A percentile compares a stretch with the other conserved stretches of the same genome.
Evolutionary conservation across 1,140 invertebrate species (phyloP).

Genomic region (Trichoplusia ni): DNA sequence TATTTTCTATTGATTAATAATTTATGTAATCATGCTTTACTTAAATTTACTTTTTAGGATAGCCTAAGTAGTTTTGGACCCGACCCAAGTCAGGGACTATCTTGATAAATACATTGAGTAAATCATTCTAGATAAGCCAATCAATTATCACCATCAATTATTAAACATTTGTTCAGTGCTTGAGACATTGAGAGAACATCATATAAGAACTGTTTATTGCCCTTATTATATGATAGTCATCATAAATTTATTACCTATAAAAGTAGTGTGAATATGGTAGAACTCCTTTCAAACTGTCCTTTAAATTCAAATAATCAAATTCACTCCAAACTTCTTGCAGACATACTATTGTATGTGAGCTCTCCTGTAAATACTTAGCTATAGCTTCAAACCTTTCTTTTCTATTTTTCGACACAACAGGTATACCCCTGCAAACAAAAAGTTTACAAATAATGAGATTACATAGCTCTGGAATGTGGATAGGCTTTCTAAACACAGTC

Average conservation of each 20-base stretch:
- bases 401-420: slow-evolving; percentile 89
- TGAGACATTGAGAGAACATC: too few species aligned
- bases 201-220: background rate
- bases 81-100: too few species aligned
- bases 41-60: too few species aligned
- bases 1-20: too few species aligned
- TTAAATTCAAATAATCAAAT: slow-evolving; percentile 88
- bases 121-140: too few species aligned
- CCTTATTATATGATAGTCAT: background rate
- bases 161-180: too few species aligned
- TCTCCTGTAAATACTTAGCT: slow-evolving; percentile 85
- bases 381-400: slow-evolving; percentile 90
- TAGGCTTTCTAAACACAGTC: too few species aligned
- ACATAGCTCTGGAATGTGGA: background rate
- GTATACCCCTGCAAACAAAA: slow-evolving; percentile 88
- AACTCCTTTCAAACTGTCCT: slow-evolving; percentile 82
- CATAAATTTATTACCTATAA: slow-evolving; percentile 86
- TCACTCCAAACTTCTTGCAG: slow-evolving; percentile 96
- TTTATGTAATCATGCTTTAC: too few species aligned
- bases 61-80: too few species aligned
- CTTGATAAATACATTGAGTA: too few species aligned
- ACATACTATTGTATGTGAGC: slow-evolving; percentile 93
- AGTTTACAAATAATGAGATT: background rate
- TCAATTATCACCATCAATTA: too few species aligned
- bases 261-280: slow-evolving; percentile 96